These are phyloP conservation scores for Limnothrissa miodon DNA, from an alignment of 2,113 vertebrate species.

Conservation along the genomic window DNA sequence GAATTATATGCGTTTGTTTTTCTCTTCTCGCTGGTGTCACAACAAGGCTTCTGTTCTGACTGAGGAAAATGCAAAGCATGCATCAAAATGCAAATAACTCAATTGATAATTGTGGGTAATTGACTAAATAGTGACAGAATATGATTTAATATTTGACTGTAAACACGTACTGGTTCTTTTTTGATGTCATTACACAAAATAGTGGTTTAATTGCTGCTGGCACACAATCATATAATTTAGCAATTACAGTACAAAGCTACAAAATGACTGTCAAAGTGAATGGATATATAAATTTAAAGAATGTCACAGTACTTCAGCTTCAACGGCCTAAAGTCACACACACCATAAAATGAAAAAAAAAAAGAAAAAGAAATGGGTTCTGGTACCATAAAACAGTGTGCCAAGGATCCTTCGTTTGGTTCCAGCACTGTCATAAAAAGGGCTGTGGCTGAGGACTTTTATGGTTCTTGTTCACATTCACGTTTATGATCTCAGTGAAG, in stretches of 20 bases:
- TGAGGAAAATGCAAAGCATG: too few relatives aligned
- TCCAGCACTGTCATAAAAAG: background rate
- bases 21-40: too few relatives aligned
- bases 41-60: too few relatives aligned
- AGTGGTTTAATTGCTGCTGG: background rate
- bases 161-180: background rate
- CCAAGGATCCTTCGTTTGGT: background rate
- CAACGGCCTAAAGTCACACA: background rate
- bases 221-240: background rate
- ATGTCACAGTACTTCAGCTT: slow-evolving; percentile 7
- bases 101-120: background rate
- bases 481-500: background rate
- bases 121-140: background rate
- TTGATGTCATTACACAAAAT: background rate
- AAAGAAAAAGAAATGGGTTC: background rate
- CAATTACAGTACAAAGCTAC: background rate
- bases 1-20: too few relatives aligned
- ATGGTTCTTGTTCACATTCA: background rate
- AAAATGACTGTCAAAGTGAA: background rate
- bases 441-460: slow-evolving; percentile 1
- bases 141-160: background rate
- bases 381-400: background rate
- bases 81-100: background rate
- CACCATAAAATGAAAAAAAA: background rate
- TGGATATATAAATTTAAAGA: background rate